Evolutionary conservation across 1,140 invertebrate species (phyloP).

Genomic region (Bombus vancouverensis): DNA sequence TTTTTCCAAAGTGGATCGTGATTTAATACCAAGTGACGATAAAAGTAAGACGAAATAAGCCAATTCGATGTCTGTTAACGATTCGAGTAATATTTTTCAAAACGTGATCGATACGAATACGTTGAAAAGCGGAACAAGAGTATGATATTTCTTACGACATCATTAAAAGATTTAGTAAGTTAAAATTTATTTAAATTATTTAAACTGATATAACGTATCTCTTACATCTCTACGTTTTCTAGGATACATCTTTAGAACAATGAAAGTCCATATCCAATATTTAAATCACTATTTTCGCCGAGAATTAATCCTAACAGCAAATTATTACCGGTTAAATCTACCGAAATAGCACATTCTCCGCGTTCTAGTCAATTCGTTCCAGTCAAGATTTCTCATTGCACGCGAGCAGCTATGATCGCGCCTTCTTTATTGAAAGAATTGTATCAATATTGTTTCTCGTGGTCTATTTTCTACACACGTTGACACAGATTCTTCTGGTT

Average conservation of each 20-base stretch:
- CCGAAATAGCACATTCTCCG: neutral
- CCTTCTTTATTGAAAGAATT: neutral
- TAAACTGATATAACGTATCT: too few species aligned
- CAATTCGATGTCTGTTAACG: too few species aligned
- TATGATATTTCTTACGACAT: too few species aligned
- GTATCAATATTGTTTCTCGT: slow-evolving; percentile 11
- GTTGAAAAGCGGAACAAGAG: too few species aligned
- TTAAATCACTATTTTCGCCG: neutral
- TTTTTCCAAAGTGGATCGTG: neutral
- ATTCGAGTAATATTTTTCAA: too few species aligned
- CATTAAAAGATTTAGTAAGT: too few species aligned
- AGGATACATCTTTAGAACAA: neutral
- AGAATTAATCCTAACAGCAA: neutral
- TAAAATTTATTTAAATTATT: too few species aligned
- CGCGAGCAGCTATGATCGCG: neutral
- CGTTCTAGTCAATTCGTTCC: too few species aligned
- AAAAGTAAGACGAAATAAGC: too few species aligned
- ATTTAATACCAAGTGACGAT: neutral
- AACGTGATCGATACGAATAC: too few species aligned
- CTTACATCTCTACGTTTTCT: neutral
- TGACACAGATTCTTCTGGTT: slow-evolving; percentile 17
- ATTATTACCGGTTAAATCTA: neutral
- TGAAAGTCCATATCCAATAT: neutral
- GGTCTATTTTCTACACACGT: slow-evolving; percentile 30
- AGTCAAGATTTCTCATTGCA: neutral